Evolutionary conservation across 2,113 vertebrate genomes (phyloP), one percentile per base, ranked within the genome.

Genomic region (Chaetura pelagica): DNA sequence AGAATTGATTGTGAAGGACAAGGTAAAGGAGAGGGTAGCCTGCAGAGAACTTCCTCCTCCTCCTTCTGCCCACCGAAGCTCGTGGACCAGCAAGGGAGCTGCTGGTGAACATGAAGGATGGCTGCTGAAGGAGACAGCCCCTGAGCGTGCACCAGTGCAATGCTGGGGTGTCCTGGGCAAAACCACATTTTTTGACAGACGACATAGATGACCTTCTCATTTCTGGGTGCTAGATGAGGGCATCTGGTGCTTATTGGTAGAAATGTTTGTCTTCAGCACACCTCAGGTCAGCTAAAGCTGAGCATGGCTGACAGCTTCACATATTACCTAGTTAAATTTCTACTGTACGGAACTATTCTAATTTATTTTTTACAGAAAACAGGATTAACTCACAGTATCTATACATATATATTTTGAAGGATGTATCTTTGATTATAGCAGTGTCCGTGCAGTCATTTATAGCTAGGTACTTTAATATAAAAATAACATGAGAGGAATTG

Each of bases 131-230:
- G 35, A 75, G 62, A 52, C 48, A 29, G 29, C 9, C 18, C 58
- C 26, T 21, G 73, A 32, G 8, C 0, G 0, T 52, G 19, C n/a
- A 55, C 16, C 4, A 0, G 10, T 19, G 75, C 1, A 0, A 8
- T 46, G 20, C 5, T 86, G 22, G 19, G 32, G 12, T 44, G 30
- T 32, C 51, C 49, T 49, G 40, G 57, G 32, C 34, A 30, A 72
- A 75, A 76, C 16, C 29, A 23, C 42, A 1, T 30, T 87, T 81
- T 81, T 68, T 13, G 14, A 9, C 23, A 48, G 49, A 52, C 14
- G 22, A 8, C 16, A 55, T 13, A 59, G 24, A 15, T 1, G 4
- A 18, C 40, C 35, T 72, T 13, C 35, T 57, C 4, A 0, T 54
- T 93, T 84, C 76, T 87, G 26, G 15, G 26, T 68, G 52, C 77